These are phyloP conservation scores for Dryobota labecula DNA, from an alignment of 2,888 invertebrate genomes.

Conservation along the genomic window DNA sequence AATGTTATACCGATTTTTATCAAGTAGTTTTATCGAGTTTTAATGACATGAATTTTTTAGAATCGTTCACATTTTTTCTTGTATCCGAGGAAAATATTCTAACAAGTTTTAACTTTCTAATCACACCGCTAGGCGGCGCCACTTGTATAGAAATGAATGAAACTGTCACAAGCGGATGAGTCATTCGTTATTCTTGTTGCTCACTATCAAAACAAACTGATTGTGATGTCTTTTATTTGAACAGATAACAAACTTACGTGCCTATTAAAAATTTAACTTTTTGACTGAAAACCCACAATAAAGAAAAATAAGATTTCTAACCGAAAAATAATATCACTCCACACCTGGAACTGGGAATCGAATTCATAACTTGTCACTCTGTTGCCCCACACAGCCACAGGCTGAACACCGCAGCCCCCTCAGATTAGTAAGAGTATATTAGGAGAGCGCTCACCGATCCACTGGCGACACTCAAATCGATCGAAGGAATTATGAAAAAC, in stretches of 20 bases:
- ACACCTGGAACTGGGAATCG: background rate
- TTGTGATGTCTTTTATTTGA: background rate
- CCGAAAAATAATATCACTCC: background rate
- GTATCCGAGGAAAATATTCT: background rate
- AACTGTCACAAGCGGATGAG: background rate
- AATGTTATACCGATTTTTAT: constrained; percentile 19
- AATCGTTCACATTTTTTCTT: background rate
- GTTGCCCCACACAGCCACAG: background rate
- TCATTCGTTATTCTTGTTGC: background rate
- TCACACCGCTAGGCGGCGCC: constrained; percentile 26
- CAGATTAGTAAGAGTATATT: constrained; percentile 17
- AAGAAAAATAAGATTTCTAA: background rate
- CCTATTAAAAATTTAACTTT: background rate
- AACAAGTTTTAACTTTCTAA: constrained; percentile 9
- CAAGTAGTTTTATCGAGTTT: background rate
- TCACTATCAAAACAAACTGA: background rate
- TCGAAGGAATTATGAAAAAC: no score
- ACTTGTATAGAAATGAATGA: constrained; percentile 2
- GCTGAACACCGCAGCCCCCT: background rate
- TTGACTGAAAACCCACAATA: background rate
- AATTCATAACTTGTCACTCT: background rate
- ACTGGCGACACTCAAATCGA: no score
- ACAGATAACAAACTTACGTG: background rate
- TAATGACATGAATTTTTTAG: constrained; percentile 12
- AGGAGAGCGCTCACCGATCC: no score